Base-by-base conservation (phyloP, 2,113 vertebrate genomes). In the Callipepla squamata region DNA sequence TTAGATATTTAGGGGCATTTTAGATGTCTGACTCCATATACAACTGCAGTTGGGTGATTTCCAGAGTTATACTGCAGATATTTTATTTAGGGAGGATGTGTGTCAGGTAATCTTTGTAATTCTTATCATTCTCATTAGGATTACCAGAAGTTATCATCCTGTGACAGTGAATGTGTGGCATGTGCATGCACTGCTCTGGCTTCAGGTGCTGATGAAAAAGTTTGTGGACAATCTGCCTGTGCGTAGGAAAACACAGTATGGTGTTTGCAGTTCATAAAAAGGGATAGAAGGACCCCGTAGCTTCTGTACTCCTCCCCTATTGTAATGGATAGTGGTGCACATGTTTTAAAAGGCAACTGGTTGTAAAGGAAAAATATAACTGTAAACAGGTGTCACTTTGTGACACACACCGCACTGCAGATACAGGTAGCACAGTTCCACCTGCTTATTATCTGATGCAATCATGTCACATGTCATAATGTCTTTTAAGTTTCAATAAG, bases 401-500 rank as follows among this genome's bases (percentile, higher is more conserved):
- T 69, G 59, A 34, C 3, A 15, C 22, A 48, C 47, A 74, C 81
- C 93, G 38, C 72, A n/a, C 53, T 92, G 91, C 81, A 48, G 50
- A 53, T 88, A 40, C 59, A 96, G 85, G 73, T 96, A 93, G 81
- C 53, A 77, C 84, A 87, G 78, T 85, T 76, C 81, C 92, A 96
- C 55, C 85, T 94, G 62, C 34, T 81, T 5, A 30, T 4, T 76
- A 53, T 82, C 79, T 95, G 70, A 81, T 62, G 85, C 76, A 92
- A 88, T 95, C 45, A 76, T 70, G 75, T 94, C 82, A 94, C 86
- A 50, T 93, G 94, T 85, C 89, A 61, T 57, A 80, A 91, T 57
- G 44, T 92, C 85, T 80, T 97, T 67, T 82, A 63, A 42, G 59
- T 95, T 96, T 96, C 92, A 96, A 63, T 87, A 95, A 94, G 88